Evolutionary conservation across 1,140 invertebrate genomes (phyloP), one percentile per base, ranked within the genome.

Genomic region (Panagrolaimus sp.): DNA sequence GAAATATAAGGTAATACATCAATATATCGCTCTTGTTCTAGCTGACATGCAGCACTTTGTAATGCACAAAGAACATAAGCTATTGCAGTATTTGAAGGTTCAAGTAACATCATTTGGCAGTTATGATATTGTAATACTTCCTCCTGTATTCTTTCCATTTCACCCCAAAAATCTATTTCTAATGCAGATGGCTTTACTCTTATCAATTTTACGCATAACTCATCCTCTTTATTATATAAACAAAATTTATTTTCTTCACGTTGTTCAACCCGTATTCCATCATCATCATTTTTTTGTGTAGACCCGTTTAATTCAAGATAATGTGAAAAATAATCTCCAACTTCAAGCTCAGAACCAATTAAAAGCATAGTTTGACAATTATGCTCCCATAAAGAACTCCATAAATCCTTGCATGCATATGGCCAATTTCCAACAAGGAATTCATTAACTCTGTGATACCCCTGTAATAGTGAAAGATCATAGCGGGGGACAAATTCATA

Each of bases 371-470:
- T 72, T 51, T 73, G 76, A 48, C 80, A 82, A 23, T 68, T 47
- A 23, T 68, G 57, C 42, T 76, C 61, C 73, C 79, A 81, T 11
- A 76, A 48, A 20, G 69, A 44, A 14, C 46, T 63, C 81, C 81
- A 81, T 5, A 81, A 61, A 13, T 72, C 65, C 13, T 67, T 62
- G 43, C 70, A 74, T 69, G 77, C 78, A 31, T 65, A 46, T 42
- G 63, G 44, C 72, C 72, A 79, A n/a, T 70, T 73, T 43, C 65
- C 71, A 16, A 80, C 70, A 13, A 81, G 57, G 53, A 83, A 81
- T 66, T 81, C 79, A 16, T 83, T 72, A 5, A 45, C 46, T 53
- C 82, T 62, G 62, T 81, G 81, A 62, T 83, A 81, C n/a, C 79
- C 79, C 66, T 74, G 14, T 9, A 76, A n/a, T n/a, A 42, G 20